Percentiles rank a stretch among this genome's conserved stretches.
phyloP scores from a whole-genome alignment of 2,888 invertebrate genomes.

The Amphipoea lucens region DNA sequence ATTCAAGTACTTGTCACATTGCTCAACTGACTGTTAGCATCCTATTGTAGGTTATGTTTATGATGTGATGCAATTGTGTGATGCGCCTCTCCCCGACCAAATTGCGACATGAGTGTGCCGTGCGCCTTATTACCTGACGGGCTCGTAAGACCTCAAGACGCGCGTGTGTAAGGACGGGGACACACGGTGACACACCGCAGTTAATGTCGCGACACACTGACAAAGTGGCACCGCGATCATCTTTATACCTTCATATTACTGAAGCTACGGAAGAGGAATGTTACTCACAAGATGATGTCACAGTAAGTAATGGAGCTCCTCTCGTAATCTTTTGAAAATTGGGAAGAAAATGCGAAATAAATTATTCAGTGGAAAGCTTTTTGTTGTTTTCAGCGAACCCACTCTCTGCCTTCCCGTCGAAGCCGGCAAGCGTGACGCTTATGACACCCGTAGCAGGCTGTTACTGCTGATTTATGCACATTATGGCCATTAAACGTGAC shows the following conservation, averaged over 20 bases:
- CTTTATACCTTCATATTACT: constrained; percentile 4
- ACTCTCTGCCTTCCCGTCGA: background rate
- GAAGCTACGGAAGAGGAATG: background rate
- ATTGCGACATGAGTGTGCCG: background rate
- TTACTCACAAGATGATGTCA: background rate
- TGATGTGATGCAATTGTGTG: background rate
- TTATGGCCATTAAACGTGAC: background rate
- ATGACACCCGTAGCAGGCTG: background rate
- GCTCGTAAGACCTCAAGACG: background rate
- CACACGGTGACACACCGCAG: background rate
- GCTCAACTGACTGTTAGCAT: background rate
- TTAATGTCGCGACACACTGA: constrained; percentile 10
- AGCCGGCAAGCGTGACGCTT: constrained; percentile 5
- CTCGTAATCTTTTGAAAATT: background rate
- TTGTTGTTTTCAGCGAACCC: background rate
- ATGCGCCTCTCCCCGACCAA: background rate
- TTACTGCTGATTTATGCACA: constrained; percentile 22
- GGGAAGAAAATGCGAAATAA: background rate
- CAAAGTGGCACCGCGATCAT: constrained; percentile 18
- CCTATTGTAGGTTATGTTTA: background rate
- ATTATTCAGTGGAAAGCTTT: background rate
- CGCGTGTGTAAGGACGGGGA: background rate
- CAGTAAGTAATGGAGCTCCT: constrained; percentile 5
- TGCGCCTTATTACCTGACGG: background rate
- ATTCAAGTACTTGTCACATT: background rate